Evolutionary conservation across 53 echinoderm and acorn worm genomes (phyloP).

Genomic region (Arbacia lixula): DNA sequence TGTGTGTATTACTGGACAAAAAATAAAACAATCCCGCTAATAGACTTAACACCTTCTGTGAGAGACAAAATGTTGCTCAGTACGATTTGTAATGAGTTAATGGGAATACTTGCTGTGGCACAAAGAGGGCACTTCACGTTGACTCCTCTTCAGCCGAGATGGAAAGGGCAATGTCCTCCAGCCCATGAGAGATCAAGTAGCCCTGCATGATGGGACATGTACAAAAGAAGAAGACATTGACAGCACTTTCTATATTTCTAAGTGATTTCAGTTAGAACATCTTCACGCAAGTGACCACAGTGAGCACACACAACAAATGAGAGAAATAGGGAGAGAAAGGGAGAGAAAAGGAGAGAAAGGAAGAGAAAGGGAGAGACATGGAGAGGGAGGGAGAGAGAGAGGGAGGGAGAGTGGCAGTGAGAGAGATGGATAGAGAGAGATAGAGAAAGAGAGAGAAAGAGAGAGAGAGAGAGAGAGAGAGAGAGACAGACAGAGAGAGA

Average conservation of each 20-base stretch:
- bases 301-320: too few relatives aligned
- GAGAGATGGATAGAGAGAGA: neutral
- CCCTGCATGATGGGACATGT: too few relatives aligned
- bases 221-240: neutral
- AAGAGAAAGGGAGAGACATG: neutral
- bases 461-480: neutral
- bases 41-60: too few relatives aligned
- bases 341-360: neutral
- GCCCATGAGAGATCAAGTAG: constrained; percentile 1
- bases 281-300: too few relatives aligned
- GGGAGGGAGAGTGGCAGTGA: neutral
- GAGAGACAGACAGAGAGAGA: neutral
- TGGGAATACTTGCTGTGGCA: too few relatives aligned
- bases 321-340: neutral
- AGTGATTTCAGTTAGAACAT: too few relatives aligned
- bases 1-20: too few relatives aligned
- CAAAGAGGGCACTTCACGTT: too few relatives aligned
- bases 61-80: too few relatives aligned
- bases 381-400: neutral
- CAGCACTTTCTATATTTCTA: neutral
- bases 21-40: too few relatives aligned
- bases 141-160: too few relatives aligned
- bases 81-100: too few relatives aligned
- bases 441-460: neutral
- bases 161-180: constrained; percentile 16